phyloP scores from a whole-genome alignment of 2,888 invertebrate genomes.

The Malthinus seriepunctatus region DNA sequence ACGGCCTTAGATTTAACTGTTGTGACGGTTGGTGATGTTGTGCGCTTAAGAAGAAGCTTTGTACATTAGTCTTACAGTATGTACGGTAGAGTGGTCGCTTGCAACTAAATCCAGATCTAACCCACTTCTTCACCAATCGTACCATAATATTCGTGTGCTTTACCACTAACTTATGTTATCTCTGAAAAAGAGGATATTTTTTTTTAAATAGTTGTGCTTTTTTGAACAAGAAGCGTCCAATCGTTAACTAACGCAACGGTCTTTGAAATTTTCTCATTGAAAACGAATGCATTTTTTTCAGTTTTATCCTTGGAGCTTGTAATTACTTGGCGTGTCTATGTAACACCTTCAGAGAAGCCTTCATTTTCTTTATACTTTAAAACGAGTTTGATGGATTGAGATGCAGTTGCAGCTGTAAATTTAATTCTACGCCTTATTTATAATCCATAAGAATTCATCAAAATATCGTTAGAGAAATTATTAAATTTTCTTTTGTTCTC shows the following conservation, averaged over 20 bases:
- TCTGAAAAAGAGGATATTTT: neutral
- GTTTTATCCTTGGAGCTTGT: neutral
- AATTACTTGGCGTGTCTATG: neutral
- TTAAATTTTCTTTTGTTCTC: neutral
- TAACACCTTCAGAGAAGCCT: constrained; percentile 1
- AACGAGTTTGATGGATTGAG: constrained; percentile 4
- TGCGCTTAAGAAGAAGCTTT: constrained; percentile 48
- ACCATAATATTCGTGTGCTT: constrained; percentile 43
- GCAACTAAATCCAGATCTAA: constrained; percentile 47
- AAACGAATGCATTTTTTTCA: neutral
- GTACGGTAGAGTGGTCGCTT: constrained; percentile 33
- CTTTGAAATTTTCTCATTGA: constrained; percentile 1
- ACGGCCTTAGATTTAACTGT: constrained; percentile 43
- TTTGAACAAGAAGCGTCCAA: neutral
- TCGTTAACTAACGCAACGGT: neutral
- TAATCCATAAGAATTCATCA: neutral
- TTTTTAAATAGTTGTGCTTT: constrained; percentile 1
- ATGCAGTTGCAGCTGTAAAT: constrained; percentile 3
- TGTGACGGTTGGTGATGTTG: constrained; percentile 50
- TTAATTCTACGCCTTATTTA: constrained; percentile 3
- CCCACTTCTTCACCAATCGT: constrained; percentile 54
- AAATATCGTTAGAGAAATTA: constrained; percentile 2
- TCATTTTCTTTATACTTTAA: neutral
- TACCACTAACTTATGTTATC: constrained; percentile 17
- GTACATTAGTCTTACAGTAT: constrained; percentile 43